Evolutionary conservation across 2,888 invertebrate genomes (phyloP), one percentile per base, ranked within the genome.

Genomic region (Nectonema munidae): DNA sequence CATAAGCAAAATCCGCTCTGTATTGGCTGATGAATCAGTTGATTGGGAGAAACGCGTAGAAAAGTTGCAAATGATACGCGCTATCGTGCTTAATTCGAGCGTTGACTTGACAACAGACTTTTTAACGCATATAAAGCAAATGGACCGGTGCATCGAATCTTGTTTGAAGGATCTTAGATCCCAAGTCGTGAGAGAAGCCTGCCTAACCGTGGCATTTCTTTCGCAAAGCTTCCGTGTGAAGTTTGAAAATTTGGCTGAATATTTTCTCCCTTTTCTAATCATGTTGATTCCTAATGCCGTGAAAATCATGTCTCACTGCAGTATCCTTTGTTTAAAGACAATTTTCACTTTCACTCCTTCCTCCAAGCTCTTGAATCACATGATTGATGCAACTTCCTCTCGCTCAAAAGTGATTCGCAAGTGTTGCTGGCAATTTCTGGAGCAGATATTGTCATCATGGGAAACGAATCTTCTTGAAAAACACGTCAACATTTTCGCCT

Each of bases 31-130:
- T 56, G 61, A 70, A 30, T 68, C 63, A 47, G 69, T 70, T 47
- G 77, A 79, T 51, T 89, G 89, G 86, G 79, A 76, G 57, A 76
- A 75, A 54, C 61, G 86, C 41, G 67, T 72, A n/a, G 81, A 83
- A 41, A n/a, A 77, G 75, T 54, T 81, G 42, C 79, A 73, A 54
- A 71, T 69, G 51, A 60, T 86, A 19, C 67, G 86, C 1, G 68
- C 76, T 2, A 55, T 83, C 36, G 53, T 83, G 2, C 58, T 74
- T 19, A 69, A 75, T 29, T 76, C 75, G 44, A 76, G 71, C 4
- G 63, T 66, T 44, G 69, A 70, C 50, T 64, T n/a, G n/a, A n/a
- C n/a, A n/a, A n/a, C n/a, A n/a, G n/a, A n/a, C n/a, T n/a, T n/a
- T n/a, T n/a, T n/a, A n/a, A n/a, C n/a, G n/a, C n/a, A n/a, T n/a